Conservation (phyloP, 2,113 vertebrate species). For the Orthochromis indermauri region DNA sequence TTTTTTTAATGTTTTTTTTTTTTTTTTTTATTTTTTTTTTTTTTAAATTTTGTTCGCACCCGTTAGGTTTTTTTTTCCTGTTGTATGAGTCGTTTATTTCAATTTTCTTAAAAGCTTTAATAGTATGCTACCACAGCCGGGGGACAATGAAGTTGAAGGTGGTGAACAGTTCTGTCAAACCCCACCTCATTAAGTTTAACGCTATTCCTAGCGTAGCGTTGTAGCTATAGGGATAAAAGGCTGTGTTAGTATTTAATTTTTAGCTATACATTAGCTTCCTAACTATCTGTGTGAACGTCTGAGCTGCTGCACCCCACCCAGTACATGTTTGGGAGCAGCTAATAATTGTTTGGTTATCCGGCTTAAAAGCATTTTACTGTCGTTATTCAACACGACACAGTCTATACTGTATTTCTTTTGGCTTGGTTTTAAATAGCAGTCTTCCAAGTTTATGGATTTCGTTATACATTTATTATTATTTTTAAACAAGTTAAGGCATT, state of each 20-base stretch:
- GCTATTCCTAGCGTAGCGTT: neutral
- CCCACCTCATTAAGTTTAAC: neutral
- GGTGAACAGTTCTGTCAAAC: neutral
- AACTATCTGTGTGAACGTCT: neutral
- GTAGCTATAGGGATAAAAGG: neutral
- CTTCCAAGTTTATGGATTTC: neutral
- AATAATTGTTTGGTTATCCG: neutral
- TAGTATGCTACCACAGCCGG: neutral
- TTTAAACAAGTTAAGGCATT: neutral
- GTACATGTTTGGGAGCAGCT: neutral
- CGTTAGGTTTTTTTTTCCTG: neutral
- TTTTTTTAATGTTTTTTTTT: neutral
- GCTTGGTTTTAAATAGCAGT: neutral
- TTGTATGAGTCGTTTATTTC: neutral
- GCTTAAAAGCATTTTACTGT: neutral
- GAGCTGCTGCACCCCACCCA: neutral
- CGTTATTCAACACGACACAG: neutral
- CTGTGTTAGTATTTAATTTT: neutral
- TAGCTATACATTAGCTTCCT: neutral
- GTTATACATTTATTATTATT: neutral
- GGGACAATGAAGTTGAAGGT: neutral
- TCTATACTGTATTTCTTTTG: neutral
- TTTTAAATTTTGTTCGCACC: fast-evolving
- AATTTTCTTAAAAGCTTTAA: neutral
- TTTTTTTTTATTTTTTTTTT: neutral